phyloP scores from a whole-genome alignment of 1,140 invertebrate species.

The Drosophila triauraria region DNA sequence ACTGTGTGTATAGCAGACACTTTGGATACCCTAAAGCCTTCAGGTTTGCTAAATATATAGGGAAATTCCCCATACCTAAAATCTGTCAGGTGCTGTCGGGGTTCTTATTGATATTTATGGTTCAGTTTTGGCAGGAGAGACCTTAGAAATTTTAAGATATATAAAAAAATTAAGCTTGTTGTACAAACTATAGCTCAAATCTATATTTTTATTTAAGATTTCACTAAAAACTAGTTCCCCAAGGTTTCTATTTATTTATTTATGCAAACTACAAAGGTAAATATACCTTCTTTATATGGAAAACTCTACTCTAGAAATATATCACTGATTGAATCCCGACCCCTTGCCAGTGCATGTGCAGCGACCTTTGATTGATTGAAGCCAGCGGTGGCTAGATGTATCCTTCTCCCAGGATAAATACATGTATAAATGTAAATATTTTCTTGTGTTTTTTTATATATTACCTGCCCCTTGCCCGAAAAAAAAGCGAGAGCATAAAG shows the following conservation, averaged over 20 bases:
- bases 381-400: not conserved
- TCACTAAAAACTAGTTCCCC: not conserved
- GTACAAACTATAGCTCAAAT: no score
- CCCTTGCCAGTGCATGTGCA: conserved; percentile 34
- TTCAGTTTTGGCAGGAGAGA: not conserved
- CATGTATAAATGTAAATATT: not conserved
- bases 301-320: not conserved
- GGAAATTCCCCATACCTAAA: not conserved
- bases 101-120: conserved; percentile 67
- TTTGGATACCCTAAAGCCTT: not conserved
- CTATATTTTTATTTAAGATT: not conserved
- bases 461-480: not conserved
- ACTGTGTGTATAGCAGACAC: not conserved
- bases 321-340: conserved; percentile 25
- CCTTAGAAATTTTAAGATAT: not conserved
- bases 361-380: conserved; percentile 54
- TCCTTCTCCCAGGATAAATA: not conserved
- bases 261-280: not conserved
- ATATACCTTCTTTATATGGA: not conserved
- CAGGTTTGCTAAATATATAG: not conserved
- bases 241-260: not conserved
- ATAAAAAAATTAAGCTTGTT: no score
- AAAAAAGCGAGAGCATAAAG: conserved; percentile 30
- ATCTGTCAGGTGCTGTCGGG: not conserved
- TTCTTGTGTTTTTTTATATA: not conserved